Evolutionary conservation across 2,113 vertebrate genomes (phyloP), one percentile per base, ranked within the genome.

Genomic region (Pteropus alecto): DNA sequence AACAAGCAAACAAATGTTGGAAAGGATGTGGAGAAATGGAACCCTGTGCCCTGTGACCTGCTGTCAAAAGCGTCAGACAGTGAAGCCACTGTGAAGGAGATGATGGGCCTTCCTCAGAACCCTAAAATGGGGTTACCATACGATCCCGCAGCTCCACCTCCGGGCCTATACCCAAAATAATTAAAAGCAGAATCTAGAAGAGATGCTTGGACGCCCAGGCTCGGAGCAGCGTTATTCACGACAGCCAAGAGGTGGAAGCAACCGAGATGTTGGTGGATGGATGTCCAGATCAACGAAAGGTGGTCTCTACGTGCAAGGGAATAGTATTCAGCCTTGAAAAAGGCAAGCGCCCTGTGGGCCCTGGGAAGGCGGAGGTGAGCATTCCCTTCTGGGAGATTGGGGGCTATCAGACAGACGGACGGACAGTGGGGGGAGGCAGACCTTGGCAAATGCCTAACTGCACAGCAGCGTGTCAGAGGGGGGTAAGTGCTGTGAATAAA

Each of bases 391-490:
- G 21, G 54, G 13, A 11, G 33, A 21, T 0, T 43, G 16, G 67
- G 51, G 26, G 21, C 26, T 48, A 10, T 38, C 76, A 33, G 65
- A 38, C 24, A 11, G 5, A 1, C 19, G 8, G 5, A 1, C 48
- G 4, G 48, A 51, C 48, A 14, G 0, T 1, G 48, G 48, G 48
- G 5, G 26, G n/a, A 16, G 5, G n/a, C 38, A 7, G 9, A 18
- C 14, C 0, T 0, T 41, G 10, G 63, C 54, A 12, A 19, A 43
- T 26, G 7, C 38, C 18, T 1, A 54, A 28, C 38, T 35, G 1
- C 2, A 15, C 24, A 12, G 2, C 12, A 6, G 46, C 2, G 0
- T 7, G 9, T 35, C 60, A 19, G 58, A 3, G 22, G 3, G 0
- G n/a, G 33, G 7, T 33, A 4, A 12, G 11, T 22, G 43, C 88